Conservation (phyloP, 1,140 invertebrate species). For the Ganaspis sp. region DNA sequence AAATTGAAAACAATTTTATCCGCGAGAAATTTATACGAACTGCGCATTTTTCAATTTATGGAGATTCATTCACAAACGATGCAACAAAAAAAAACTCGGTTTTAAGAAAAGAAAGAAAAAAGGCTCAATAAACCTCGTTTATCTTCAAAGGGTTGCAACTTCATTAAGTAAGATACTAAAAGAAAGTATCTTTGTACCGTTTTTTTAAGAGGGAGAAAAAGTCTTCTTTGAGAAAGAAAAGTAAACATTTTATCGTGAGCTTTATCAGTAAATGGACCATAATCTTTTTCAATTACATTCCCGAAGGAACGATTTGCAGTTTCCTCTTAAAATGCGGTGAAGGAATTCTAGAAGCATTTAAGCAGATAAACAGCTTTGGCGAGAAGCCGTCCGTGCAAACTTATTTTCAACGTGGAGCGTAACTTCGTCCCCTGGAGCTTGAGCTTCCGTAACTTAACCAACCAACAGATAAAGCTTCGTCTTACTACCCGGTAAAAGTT, state of each 20-base stretch:
- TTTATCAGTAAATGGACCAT: constrained; percentile 27
- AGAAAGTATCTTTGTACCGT: constrained; percentile 21
- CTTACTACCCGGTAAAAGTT: neutral
- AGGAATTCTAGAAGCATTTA: constrained; percentile 26
- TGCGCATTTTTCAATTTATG: too few species aligned
- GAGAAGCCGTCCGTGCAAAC: constrained; percentile 26
- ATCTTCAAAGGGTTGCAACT: constrained; percentile 25
- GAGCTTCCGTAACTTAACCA: constrained; percentile 28
- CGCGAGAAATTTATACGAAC: too few species aligned
- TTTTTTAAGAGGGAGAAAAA: constrained; percentile 3
- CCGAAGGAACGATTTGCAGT: constrained; percentile 29
- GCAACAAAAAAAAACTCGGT: neutral
- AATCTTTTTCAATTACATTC: constrained; percentile 30
- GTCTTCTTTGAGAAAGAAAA: constrained; percentile 4
- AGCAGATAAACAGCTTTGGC: constrained; percentile 31
- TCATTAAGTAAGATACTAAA: constrained; percentile 18
- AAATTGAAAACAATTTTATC: too few species aligned
- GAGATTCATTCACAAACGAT: too few species aligned
- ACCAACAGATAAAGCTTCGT: constrained; percentile 23
- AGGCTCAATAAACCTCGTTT: neutral
- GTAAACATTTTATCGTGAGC: constrained; percentile 24
- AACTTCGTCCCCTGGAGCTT: constrained; percentile 24
- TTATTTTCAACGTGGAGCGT: constrained; percentile 13
- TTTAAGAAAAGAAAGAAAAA: neutral
- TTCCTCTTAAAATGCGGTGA: constrained; percentile 28